Conservation (phyloP, 1,140 invertebrate genomes). For the Dolichoris vasculosae region DNA sequence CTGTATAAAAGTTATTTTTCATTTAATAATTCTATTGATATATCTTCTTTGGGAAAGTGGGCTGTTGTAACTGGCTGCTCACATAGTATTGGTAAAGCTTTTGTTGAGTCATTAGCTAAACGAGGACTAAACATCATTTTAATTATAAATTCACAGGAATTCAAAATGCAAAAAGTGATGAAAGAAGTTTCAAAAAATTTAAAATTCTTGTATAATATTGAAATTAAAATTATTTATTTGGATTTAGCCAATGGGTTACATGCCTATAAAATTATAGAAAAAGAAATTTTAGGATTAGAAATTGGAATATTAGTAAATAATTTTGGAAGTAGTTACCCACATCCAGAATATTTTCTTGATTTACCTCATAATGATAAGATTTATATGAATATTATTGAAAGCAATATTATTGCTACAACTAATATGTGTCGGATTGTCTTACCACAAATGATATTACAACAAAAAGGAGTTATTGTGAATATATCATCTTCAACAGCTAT, state of each 20-base stretch:
- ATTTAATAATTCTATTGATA: constrained; percentile 51
- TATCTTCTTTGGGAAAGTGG: constrained; percentile 63
- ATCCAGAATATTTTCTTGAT: constrained; percentile 77
- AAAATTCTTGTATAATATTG: constrained; percentile 76
- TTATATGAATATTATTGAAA: constrained; percentile 79
- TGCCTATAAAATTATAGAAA: constrained; percentile 74
- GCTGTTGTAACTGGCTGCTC: constrained; percentile 89
- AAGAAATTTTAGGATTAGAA: constrained; percentile 76
- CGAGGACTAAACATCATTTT: constrained; percentile 89
- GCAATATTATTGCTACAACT: constrained; percentile 84
- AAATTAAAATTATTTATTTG: constrained; percentile 86
- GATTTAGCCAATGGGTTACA: constrained; percentile 81
- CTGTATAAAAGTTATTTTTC: constrained; percentile 58
- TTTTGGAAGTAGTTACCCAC: constrained; percentile 80
- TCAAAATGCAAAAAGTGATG: constrained; percentile 77
- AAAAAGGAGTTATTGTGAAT: constrained; percentile 81
- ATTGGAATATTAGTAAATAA: constrained; percentile 81
- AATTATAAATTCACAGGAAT: constrained; percentile 86
- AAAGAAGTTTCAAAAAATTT: constrained; percentile 89
- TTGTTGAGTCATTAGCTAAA: constrained; percentile 85
- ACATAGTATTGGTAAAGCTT: constrained; percentile 91
- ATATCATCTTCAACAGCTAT: constrained; percentile 79
- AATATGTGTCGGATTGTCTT: constrained; percentile 83
- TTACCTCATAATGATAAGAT: constrained; percentile 66
- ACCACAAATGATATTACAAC: constrained; percentile 78